phyloP scores from a whole-genome alignment of 2,113 vertebrate species.

The Collichthys lucidus region DNA sequence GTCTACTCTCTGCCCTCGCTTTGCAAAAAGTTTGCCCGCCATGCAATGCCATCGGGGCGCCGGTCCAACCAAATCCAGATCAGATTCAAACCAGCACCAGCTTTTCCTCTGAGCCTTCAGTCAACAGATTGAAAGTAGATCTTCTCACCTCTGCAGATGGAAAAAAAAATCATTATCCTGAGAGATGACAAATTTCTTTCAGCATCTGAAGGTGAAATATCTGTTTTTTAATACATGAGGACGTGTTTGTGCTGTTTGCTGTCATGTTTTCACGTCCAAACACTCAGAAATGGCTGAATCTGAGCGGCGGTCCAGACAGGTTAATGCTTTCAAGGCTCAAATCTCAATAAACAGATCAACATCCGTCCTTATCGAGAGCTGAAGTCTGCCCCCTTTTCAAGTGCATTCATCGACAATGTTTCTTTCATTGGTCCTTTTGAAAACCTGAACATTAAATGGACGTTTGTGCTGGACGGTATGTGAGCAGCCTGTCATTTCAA shows the following conservation, averaged over 20 bases:
- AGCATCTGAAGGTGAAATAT: background rate
- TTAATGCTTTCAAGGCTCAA: background rate
- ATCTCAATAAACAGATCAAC: too few relatives aligned
- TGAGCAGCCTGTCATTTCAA: background rate
- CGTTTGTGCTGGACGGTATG: background rate
- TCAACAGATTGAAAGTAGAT: slow-evolving; percentile 4
- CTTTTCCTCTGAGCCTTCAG: background rate
- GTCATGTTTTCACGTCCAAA: background rate
- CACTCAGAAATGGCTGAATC: background rate
- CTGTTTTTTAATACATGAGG: background rate
- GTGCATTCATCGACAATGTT: background rate
- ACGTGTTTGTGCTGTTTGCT: background rate
- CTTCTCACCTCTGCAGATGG: background rate
- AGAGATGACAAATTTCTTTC: background rate
- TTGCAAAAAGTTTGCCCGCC: slow-evolving; percentile 15
- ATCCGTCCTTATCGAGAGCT: background rate
- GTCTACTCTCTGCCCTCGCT: slow-evolving; percentile 22
- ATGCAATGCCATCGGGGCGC: background rate
- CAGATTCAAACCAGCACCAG: background rate
- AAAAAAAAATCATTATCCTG: background rate
- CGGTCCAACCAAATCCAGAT: slow-evolving; percentile 2
- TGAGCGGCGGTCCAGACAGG: background rate
- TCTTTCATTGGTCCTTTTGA: background rate
- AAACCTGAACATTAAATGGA: background rate
- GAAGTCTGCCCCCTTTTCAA: background rate